These are phyloP conservation scores for Orthonyx spaldingii DNA, from an alignment of 2,113 vertebrate species.

Conservation along the genomic window DNA sequence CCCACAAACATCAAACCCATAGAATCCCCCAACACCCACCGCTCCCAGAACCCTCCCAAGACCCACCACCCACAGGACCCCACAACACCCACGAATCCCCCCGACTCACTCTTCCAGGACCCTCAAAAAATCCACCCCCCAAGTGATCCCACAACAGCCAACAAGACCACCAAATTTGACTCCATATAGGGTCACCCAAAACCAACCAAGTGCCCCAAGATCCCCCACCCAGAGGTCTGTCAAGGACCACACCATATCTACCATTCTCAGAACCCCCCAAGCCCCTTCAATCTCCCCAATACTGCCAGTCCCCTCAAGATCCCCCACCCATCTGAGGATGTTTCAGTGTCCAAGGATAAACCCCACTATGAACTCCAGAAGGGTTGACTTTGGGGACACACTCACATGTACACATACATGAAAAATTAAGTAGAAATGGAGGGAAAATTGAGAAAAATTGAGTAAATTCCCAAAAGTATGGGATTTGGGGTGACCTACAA, in stretches of 20 bases:
- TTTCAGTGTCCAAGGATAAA: not conserved
- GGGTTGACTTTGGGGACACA: not conserved
- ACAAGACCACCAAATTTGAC: not conserved
- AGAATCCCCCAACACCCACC: no score
- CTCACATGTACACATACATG: not conserved
- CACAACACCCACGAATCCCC: not conserved
- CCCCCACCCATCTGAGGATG: not conserved
- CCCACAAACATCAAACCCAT: not conserved
- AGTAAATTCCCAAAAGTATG: not conserved
- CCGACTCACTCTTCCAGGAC: not conserved
- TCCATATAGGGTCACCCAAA: not conserved
- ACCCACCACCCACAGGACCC: not conserved
- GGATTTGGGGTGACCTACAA: not conserved
- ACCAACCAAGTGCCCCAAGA: not conserved
- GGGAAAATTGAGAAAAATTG: accelerated
- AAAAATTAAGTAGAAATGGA: not conserved
- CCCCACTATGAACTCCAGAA: not conserved
- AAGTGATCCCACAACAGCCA: not conserved
- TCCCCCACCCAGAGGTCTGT: not conserved
- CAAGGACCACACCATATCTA: not conserved
- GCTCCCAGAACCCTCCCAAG: no score
- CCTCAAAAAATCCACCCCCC: not conserved
- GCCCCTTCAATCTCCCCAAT: not conserved
- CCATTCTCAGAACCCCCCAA: not conserved
- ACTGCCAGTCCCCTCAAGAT: not conserved